These are phyloP conservation scores for Stomatorhinus ivindoensis DNA, from an alignment of 2,113 vertebrate species.

Conservation along the genomic window DNA sequence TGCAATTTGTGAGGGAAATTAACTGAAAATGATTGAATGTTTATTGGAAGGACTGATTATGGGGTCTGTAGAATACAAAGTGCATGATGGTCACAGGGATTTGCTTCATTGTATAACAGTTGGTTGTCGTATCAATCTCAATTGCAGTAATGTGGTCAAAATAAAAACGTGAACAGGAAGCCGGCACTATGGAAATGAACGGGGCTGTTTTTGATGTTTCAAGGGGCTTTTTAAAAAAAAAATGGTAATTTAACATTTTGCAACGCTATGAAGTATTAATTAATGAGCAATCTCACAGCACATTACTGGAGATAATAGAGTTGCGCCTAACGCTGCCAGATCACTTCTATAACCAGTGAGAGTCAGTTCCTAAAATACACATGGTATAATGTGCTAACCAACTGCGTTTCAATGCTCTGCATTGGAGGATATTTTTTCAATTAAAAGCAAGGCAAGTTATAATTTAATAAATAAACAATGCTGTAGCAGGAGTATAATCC, in stretches of 20 bases:
- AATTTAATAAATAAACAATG: not conserved
- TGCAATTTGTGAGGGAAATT: not conserved
- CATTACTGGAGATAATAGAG: conserved; percentile 57
- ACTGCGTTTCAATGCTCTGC: not conserved
- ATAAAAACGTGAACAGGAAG: not conserved
- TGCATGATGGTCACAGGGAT: not conserved
- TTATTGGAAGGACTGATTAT: not conserved
- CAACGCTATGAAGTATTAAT: conserved; percentile 60
- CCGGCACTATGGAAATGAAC: not conserved
- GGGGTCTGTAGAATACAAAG: not conserved
- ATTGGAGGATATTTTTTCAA: not conserved
- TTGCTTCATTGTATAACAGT: not conserved
- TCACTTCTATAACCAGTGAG: conserved; percentile 31
- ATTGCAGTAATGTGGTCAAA: not conserved
- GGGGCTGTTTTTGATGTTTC: not conserved
- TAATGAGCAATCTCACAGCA: conserved; percentile 62
- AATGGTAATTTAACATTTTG: conserved; percentile 18
- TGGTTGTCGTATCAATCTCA: not conserved
- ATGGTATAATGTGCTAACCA: not conserved
- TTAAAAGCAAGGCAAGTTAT: not conserved
- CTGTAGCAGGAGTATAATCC: not conserved
- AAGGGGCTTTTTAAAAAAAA: not conserved
- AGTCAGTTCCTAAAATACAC: conserved; percentile 10
- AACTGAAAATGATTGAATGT: not conserved
- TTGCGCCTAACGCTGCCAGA: conserved; percentile 43